Evolutionary conservation across 2,888 invertebrate genomes (phyloP), one percentile per base, ranked within the genome.

Genomic region (Limnephilus marmoratus): DNA sequence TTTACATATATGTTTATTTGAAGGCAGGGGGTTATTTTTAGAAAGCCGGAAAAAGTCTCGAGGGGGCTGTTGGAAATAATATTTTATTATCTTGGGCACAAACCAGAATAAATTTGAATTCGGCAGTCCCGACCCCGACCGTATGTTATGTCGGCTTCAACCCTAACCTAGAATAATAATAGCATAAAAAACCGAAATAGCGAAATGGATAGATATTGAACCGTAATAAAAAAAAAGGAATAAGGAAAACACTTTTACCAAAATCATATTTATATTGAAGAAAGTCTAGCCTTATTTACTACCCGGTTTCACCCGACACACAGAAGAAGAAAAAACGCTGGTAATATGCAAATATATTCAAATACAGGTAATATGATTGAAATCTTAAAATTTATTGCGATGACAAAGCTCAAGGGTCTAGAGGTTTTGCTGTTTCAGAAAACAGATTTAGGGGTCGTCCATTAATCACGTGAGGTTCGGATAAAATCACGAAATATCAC

Each of bases 71-170:
- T 34, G 37, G n/a, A 41, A 41, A 89, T n/a, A 68, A 68, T 80
- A 89, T 89, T 89, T 89, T 89, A 89, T 80, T 81, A 89, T 68
- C 88, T 89, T 89, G 12, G 88, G 68, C 80, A 89, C 53, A 53
- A 53, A 29, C 45, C n/a, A 68, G 31, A 49, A 87, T 87, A 87
- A 87, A 87, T 87, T 53, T 87, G 49, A 53, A 2, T 87, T 87
- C 49, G 31, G 18, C 31, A 87, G 31, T 53, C 12, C 5, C 29
- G 53, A 31, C 49, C 68, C 31, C 31, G 31, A 31, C 31, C 31
- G 53, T 53, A 87, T 53, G 15, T 53, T 53, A 87, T 53, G 15
- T 53, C 68, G 29, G 49, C 68, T 49, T 87, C 34, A 49, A 49
- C 31, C 41, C 29, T 86, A 86, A 86, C 45, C 68, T 87, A 87